phyloP scores from a whole-genome alignment of 2,797 vertebrate genomes.

The Clarias fuscus region DNA sequence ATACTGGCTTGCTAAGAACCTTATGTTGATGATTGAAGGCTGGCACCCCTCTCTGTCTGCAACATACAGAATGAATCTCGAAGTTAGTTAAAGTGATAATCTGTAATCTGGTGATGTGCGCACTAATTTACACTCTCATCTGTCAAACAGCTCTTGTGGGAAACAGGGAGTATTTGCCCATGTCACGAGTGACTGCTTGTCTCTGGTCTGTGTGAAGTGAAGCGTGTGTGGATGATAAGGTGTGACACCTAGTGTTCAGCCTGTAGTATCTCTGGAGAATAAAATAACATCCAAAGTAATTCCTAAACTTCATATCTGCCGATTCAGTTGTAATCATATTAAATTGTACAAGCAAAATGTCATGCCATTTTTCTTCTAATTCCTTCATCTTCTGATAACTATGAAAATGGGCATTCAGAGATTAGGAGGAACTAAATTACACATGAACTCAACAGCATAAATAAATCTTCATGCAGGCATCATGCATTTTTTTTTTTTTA shows the following conservation, averaged over 20 bases:
- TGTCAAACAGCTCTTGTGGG: not conserved
- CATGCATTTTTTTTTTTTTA: not conserved
- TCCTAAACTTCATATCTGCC: not conserved
- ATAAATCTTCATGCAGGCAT: not conserved
- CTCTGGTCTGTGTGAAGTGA: slow-evolving; percentile 7
- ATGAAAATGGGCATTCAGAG: not conserved
- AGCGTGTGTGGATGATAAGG: slow-evolving; percentile 1
- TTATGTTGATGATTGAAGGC: not conserved
- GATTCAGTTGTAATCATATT: not conserved
- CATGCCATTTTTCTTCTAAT: not conserved
- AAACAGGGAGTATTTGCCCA: not conserved
- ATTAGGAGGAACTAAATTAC: not conserved
- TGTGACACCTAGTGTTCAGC: not conserved
- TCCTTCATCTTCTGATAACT: not conserved
- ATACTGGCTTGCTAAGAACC: not conserved
- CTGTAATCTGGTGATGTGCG: not conserved
- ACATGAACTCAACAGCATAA: not conserved
- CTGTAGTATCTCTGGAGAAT: not conserved
- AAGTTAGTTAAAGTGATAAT: not conserved
- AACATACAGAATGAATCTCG: not conserved
- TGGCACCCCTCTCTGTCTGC: not conserved
- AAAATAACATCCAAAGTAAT: not conserved
- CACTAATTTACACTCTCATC: not conserved
- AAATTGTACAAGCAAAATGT: not conserved
- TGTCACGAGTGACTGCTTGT: not conserved